These are phyloP conservation scores for Diaprepes abbreviatus DNA, from an alignment of 2,888 invertebrate species.

Conservation along the genomic window DNA sequence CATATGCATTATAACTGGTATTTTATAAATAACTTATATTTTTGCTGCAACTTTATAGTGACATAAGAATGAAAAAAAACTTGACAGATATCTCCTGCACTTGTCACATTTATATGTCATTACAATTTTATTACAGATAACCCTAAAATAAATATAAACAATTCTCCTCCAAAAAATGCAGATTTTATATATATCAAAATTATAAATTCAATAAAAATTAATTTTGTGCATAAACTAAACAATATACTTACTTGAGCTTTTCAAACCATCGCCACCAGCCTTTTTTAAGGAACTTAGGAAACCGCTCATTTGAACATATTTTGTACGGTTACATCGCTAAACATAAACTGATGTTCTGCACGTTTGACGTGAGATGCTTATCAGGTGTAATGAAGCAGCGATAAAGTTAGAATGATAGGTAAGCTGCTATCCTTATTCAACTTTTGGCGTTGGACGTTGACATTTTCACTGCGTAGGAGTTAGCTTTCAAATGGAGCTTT, in stretches of 20 bases:
- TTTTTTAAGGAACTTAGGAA: slow-evolving; percentile 66
- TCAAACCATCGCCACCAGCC: slow-evolving; percentile 58
- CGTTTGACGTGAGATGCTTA: slow-evolving; percentile 34
- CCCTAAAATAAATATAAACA: too few relatives aligned
- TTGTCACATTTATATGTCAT: too few relatives aligned
- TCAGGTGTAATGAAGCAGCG: slow-evolving; percentile 25
- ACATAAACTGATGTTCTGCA: slow-evolving; percentile 28
- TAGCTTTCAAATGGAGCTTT: neutral
- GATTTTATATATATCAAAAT: too few relatives aligned
- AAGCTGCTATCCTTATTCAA: slow-evolving; percentile 6
- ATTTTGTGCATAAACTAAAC: too few relatives aligned
- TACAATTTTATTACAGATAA: too few relatives aligned
- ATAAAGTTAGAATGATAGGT: neutral
- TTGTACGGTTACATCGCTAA: slow-evolving; percentile 57
- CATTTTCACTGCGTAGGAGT: slow-evolving; percentile 9
- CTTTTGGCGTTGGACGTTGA: slow-evolving; percentile 15
- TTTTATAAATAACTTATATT: too few relatives aligned
- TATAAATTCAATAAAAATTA: too few relatives aligned
- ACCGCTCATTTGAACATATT: slow-evolving; percentile 64
- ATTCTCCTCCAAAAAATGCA: too few relatives aligned
- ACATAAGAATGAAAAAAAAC: too few relatives aligned
- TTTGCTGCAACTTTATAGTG: too few relatives aligned
- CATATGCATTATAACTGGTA: too few relatives aligned
- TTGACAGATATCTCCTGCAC: too few relatives aligned
- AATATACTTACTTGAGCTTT: slow-evolving; percentile 54